A percentile compares a stretch with the other conserved stretches of the same genome.
phyloP scores from a whole-genome alignment of 1,140 invertebrate species.

The Lasioglossum baleicum region DNA sequence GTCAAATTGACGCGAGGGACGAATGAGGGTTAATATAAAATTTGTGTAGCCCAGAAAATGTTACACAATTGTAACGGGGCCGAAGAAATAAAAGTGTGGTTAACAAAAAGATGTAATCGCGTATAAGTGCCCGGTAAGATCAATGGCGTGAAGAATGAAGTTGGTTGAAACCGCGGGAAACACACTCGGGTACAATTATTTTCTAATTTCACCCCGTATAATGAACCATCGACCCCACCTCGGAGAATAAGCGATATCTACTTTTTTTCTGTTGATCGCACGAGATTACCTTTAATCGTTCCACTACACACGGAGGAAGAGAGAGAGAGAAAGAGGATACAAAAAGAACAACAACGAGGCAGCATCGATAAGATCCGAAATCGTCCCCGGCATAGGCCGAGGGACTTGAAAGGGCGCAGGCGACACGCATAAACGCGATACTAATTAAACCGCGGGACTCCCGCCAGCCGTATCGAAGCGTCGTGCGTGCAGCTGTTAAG shows the following conservation, averaged over 20 bases:
- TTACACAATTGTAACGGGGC: too few species aligned
- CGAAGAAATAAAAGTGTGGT: too few species aligned
- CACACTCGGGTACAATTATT: too few species aligned
- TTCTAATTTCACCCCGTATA: not conserved
- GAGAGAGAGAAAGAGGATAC: not conserved
- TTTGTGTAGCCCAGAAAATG: too few species aligned
- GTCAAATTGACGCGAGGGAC: too few species aligned
- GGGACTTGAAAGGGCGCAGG: slow-evolving; percentile 23
- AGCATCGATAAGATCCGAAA: slow-evolving; percentile 25
- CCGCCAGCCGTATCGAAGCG: slow-evolving; percentile 60
- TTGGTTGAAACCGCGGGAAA: too few species aligned
- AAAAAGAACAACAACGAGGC: too few species aligned
- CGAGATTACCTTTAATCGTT: not conserved
- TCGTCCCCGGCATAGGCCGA: not conserved
- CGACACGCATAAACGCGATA: slow-evolving; percentile 58
- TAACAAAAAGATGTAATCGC: too few species aligned
- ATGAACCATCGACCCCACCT: not conserved
- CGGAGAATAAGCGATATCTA: not conserved
- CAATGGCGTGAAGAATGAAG: too few species aligned
- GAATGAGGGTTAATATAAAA: too few species aligned
- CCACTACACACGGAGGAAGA: not conserved
- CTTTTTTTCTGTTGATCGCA: not conserved
- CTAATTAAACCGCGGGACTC: slow-evolving; percentile 67
- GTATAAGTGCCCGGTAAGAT: too few species aligned
- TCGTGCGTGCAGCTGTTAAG: slow-evolving; percentile 66